These are phyloP conservation scores for Cottus gobio DNA, from an alignment of 2,113 vertebrate species.

Conservation along the genomic window DNA sequence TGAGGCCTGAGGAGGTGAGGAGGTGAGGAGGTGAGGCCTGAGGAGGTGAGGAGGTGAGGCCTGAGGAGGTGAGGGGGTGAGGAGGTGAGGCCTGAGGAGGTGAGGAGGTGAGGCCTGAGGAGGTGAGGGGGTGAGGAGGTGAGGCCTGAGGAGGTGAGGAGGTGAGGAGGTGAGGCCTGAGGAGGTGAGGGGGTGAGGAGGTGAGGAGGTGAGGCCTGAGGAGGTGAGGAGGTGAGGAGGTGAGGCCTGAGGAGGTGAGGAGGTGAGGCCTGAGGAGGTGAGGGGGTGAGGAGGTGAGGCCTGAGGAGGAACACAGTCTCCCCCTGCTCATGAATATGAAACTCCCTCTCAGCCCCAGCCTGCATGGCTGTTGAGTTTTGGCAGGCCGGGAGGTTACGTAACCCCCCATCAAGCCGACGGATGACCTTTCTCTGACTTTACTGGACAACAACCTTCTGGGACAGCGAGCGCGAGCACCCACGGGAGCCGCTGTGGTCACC, in stretches of 20 bases:
- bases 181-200: too few species aligned
- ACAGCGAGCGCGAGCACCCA: constrained; percentile 21
- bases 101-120: background rate
- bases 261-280: too few species aligned
- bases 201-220: background rate
- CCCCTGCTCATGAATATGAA: constrained; percentile 63
- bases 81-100: too few species aligned
- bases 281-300: constrained; percentile 17
- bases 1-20: too few species aligned
- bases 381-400: constrained; percentile 57
- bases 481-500: constrained; percentile 39
- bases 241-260: too few species aligned
- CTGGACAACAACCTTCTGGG: constrained; percentile 36
- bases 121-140: too few species aligned
- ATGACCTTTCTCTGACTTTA: constrained; percentile 68
- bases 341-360: constrained; percentile 6
- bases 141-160: too few species aligned
- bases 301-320: constrained; percentile 51
- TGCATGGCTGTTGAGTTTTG: constrained; percentile 40
- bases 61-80: background rate
- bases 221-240: too few species aligned
- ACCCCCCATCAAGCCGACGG: constrained; percentile 51
- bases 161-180: background rate
- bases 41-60: background rate
- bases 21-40: too few species aligned